Evolutionary conservation across 2,113 vertebrate species (phyloP).

Genomic region (Ursus arctos): DNA sequence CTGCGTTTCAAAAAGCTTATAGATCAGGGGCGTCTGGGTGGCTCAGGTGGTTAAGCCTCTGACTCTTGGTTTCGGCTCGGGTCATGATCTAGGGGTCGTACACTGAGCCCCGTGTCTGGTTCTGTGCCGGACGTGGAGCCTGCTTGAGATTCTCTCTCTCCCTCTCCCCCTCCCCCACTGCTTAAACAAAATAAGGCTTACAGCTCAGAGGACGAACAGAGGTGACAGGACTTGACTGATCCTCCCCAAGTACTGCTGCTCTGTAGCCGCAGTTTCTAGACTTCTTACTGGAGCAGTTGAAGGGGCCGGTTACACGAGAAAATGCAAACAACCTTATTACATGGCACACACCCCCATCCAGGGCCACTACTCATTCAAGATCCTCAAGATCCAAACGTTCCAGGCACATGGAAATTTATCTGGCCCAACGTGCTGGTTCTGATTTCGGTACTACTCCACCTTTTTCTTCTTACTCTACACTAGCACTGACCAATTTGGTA

Average conservation of each 20-base stretch:
- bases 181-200: slow-evolving; percentile 3
- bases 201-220: background rate
- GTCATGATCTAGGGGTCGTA: background rate
- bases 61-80: background rate
- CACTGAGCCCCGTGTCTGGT: background rate
- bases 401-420: background rate
- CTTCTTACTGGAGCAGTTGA: slow-evolving; percentile 28
- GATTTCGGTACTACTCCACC: background rate
- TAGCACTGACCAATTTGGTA: background rate
- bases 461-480: background rate
- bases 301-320: slow-evolving; percentile 24
- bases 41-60: background rate
- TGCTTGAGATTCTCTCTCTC: background rate
- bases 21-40: background rate
- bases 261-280: background rate
- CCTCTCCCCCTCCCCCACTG: background rate
- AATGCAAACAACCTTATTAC: background rate
- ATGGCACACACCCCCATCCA: background rate
- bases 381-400: background rate
- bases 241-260: background rate
- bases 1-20: slow-evolving; percentile 29
- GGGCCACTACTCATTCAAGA: background rate
- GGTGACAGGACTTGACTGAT: slow-evolving; percentile 34
- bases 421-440: background rate
- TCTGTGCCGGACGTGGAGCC: background rate